phyloP scores from a whole-genome alignment of 2,888 invertebrate species.

The Eristalis tenax region DNA sequence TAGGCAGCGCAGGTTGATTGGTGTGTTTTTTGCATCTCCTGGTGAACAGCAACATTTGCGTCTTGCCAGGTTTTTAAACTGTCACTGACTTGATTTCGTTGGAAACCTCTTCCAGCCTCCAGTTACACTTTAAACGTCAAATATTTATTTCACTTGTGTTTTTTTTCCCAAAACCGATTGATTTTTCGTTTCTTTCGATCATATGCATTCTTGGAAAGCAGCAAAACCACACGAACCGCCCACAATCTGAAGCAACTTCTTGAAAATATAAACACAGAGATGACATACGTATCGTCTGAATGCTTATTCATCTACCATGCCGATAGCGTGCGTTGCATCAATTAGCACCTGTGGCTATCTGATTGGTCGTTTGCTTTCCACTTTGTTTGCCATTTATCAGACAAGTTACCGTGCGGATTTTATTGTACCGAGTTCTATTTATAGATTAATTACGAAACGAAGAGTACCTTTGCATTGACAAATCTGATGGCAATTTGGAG shows the following conservation, averaged over 20 bases:
- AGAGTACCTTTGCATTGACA: not conserved
- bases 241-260: not conserved
- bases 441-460: not conserved
- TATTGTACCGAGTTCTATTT: not conserved
- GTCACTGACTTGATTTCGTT: too few relatives aligned
- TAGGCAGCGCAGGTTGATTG: too few relatives aligned
- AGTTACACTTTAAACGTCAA: too few relatives aligned
- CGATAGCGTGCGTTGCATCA: not conserved
- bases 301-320: not conserved
- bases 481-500: not conserved
- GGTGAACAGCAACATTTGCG: too few relatives aligned
- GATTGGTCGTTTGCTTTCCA: not conserved
- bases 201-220: not conserved
- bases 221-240: not conserved
- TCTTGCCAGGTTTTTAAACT: too few relatives aligned
- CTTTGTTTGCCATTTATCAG: not conserved
- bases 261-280: not conserved
- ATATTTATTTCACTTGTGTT: not conserved
- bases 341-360: not conserved
- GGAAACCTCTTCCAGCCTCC: too few relatives aligned
- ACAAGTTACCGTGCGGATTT: not conserved
- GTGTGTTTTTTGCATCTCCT: too few relatives aligned
- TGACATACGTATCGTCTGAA: not conserved
- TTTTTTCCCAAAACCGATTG: not conserved
- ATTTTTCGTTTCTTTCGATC: not conserved